Conservation (phyloP, 2,113 vertebrate genomes). For the Psettodes erumei region DNA sequence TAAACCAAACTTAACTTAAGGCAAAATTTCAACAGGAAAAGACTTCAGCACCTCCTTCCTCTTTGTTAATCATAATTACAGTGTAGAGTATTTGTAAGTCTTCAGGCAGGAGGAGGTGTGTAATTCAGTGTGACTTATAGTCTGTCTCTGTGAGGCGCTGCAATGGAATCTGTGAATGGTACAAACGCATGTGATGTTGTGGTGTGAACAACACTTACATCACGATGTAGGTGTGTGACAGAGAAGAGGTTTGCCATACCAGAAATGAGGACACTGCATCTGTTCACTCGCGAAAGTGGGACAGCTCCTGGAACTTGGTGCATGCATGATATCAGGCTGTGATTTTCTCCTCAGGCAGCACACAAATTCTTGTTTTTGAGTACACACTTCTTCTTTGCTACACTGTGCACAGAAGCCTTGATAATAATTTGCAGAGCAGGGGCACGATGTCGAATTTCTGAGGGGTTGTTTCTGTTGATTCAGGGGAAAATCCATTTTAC, state of each 20-base stretch:
- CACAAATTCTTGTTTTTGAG: constrained; percentile 22
- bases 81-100: constrained; percentile 28
- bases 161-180: constrained; percentile 66
- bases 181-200: constrained; percentile 66
- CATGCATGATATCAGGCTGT: background rate
- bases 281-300: constrained; percentile 54
- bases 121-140: constrained; percentile 52
- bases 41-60: constrained; percentile 4
- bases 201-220: constrained; percentile 76
- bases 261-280: constrained; percentile 61
- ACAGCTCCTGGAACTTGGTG: constrained; percentile 37
- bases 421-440: constrained; percentile 35
- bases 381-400: constrained; percentile 1
- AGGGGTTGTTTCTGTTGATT: constrained; percentile 72
- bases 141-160: constrained; percentile 45
- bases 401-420: constrained; percentile 29
- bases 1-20: no score
- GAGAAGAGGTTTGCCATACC: constrained; percentile 41
- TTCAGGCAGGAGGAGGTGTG: constrained; percentile 39
- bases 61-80: constrained; percentile 20
- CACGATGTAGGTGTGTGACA: constrained; percentile 72
- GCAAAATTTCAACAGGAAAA: constrained; percentile 22
- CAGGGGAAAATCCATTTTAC: constrained; percentile 72
- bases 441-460: constrained; percentile 53
- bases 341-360: constrained; percentile 7